A percentile compares a stretch with the other conserved stretches of the same genome.
Evolutionary conservation across 2,113 vertebrate species (phyloP).

Genomic region (Nannobrachium achirus): DNA sequence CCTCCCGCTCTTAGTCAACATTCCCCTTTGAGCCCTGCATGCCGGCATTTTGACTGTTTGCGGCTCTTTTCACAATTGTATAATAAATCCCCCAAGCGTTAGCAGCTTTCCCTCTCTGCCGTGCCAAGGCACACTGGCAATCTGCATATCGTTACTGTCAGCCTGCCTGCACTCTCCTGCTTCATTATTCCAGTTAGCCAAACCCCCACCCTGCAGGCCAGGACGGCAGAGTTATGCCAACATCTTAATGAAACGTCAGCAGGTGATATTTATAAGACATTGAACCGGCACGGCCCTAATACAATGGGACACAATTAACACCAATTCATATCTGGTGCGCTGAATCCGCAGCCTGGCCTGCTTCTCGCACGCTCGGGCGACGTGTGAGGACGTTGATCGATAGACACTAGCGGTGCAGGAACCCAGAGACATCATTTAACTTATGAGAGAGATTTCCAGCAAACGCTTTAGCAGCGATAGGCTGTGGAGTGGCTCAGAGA

Average conservation of each 20-base stretch:
- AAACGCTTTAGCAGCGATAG: not conserved
- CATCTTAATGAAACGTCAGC: slow-evolving; percentile 62
- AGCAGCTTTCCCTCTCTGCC: slow-evolving; percentile 3
- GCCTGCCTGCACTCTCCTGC: slow-evolving; percentile 9
- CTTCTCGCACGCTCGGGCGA: not conserved
- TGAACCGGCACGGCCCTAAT: slow-evolving; percentile 29
- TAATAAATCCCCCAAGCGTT: slow-evolving; percentile 35
- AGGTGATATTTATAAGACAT: slow-evolving; percentile 59
- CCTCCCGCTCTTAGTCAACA: not conserved
- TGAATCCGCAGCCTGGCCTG: slow-evolving; percentile 33
- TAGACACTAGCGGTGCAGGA: slow-evolving; percentile 8
- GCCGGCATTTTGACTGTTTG: slow-evolving; percentile 1
- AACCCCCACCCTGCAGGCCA: slow-evolving; percentile 15
- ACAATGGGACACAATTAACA: slow-evolving; percentile 58
- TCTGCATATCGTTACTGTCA: slow-evolving; percentile 50
- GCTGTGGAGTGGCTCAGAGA: slow-evolving; percentile 22
- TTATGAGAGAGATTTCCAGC: slow-evolving; percentile 58
- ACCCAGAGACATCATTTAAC: slow-evolving; percentile 26
- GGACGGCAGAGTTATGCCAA: slow-evolving; percentile 30
- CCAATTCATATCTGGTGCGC: slow-evolving; percentile 33
- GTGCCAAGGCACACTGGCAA: slow-evolving; percentile 36
- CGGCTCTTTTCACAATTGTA: not conserved
- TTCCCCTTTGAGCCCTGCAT: not conserved
- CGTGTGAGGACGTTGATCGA: slow-evolving; percentile 27
- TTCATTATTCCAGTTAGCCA: slow-evolving; percentile 37